Conservation (phyloP, 2,888 invertebrate genomes). For the Suillia variegata region DNA sequence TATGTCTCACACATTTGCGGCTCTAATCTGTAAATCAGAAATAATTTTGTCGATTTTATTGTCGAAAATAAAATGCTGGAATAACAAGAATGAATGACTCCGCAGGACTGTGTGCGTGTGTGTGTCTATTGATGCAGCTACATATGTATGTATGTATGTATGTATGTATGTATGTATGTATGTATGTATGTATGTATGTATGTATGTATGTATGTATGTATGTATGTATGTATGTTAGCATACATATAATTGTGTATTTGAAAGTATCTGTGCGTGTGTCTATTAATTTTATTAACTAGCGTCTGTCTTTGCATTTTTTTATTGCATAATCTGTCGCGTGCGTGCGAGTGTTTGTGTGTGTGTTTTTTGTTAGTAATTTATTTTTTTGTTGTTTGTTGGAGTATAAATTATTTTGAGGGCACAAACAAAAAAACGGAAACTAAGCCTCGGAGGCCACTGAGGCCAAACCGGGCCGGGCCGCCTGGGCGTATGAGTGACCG, state of each 20-base stretch:
- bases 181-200: constrained; percentile 14
- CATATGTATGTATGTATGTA: no score
- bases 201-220: no score
- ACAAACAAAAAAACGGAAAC: no score
- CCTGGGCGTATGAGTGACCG: constrained; percentile 1
- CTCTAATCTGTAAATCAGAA: background rate
- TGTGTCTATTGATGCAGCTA: no score
- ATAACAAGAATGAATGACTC: constrained; percentile 27
- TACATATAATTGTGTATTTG: no score
- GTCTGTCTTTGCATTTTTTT: constrained; percentile 37
- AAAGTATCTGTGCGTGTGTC: constrained; percentile 13
- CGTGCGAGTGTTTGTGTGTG: constrained; percentile 39
- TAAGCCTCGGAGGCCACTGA: no score
- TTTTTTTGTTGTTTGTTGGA: constrained; percentile 34
- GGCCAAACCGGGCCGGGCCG: background rate
- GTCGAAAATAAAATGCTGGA: constrained; percentile 24
- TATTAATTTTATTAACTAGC: constrained; percentile 46
- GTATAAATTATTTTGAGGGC: constrained; percentile 32
- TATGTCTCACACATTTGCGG: background rate
- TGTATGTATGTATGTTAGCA: no score
- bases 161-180: constrained; percentile 1
- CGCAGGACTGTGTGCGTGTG: constrained; percentile 27
- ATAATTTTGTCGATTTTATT: constrained; percentile 8
- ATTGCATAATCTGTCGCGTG: constrained; percentile 52
- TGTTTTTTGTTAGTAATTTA: constrained; percentile 48